These are phyloP conservation scores for Lepisosteus osseus DNA, from an alignment of 2,113 vertebrate genomes.

Conservation along the genomic window DNA sequence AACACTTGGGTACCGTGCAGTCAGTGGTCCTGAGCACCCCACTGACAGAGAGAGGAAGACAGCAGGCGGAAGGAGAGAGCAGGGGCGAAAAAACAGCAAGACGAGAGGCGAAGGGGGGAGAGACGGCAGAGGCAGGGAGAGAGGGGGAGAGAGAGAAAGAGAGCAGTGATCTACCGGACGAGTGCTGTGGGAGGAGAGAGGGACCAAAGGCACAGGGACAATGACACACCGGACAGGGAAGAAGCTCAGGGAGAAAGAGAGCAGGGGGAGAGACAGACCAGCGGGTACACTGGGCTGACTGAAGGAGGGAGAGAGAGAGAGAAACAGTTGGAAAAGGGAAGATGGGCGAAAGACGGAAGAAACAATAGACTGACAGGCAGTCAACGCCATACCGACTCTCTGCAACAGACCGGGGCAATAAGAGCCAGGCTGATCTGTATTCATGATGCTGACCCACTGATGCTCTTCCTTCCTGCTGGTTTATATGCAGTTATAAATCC, in stretches of 20 bases:
- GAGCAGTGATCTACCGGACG: neutral
- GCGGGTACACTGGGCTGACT: neutral
- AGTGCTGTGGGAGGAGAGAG: no score
- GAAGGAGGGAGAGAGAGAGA: neutral
- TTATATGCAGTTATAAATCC: neutral
- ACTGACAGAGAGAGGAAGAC: neutral
- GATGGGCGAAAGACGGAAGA: neutral
- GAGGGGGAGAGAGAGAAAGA: neutral
- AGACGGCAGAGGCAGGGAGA: neutral
- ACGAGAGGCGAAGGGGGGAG: neutral
- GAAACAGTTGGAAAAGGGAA: neutral
- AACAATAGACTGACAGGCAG: neutral
- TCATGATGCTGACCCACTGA: neutral
- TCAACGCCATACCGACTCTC: no score
- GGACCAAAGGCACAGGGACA: no score
- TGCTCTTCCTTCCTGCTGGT: neutral
- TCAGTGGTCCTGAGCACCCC: no score
- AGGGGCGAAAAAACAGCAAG: neutral
- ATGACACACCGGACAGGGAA: no score
- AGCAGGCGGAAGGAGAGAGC: neutral
- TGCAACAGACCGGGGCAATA: neutral
- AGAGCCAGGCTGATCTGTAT: neutral
- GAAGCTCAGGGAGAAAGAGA: no score
- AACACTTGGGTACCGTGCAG: no score
- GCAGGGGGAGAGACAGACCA: neutral